A percentile compares a stretch with the other conserved stretches of the same genome.
phyloP scores from a whole-genome alignment of 2,888 invertebrate species.

The Diarsia mendica region DNA sequence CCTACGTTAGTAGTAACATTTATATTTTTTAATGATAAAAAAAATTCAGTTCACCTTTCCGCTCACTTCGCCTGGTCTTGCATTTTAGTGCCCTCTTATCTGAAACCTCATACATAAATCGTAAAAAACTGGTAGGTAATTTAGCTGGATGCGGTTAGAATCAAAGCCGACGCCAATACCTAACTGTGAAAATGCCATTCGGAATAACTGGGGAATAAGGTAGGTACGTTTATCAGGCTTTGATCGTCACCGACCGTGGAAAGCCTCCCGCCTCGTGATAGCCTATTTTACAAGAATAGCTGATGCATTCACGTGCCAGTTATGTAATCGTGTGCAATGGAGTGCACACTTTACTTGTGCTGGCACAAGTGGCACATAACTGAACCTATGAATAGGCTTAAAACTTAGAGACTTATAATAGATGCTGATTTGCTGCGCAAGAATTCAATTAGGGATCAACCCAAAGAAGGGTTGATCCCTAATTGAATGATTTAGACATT shows the following conservation, averaged over 20 bases:
- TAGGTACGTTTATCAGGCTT: conserved; percentile 22
- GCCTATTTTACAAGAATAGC: conserved; percentile 76
- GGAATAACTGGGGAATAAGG: background rate
- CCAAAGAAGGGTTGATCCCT: too few relatives aligned
- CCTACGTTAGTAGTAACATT: too few relatives aligned
- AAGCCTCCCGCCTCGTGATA: conserved; percentile 67
- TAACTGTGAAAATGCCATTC: background rate
- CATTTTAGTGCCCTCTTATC: too few relatives aligned
- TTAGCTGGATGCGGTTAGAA: background rate
- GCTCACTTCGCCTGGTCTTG: too few relatives aligned
- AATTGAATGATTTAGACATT: conserved; percentile 1
- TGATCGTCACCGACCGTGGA: conserved; percentile 64
- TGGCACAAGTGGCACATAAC: conserved; percentile 63
- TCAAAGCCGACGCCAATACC: background rate
- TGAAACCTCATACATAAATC: too few relatives aligned
- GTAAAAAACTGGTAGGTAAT: background rate
- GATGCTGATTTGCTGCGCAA: too few relatives aligned
- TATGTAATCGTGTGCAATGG: conserved; percentile 74
- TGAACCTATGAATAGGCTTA: conserved; percentile 47
- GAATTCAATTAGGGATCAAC: too few relatives aligned
- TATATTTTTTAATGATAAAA: too few relatives aligned
- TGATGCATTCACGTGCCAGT: conserved; percentile 72
- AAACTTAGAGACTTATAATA: conserved; percentile 38
- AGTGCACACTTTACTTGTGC: conserved; percentile 68
- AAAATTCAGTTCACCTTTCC: too few relatives aligned